phyloP scores from a whole-genome alignment of 2,888 invertebrate species.

The Machimus atricapillus region DNA sequence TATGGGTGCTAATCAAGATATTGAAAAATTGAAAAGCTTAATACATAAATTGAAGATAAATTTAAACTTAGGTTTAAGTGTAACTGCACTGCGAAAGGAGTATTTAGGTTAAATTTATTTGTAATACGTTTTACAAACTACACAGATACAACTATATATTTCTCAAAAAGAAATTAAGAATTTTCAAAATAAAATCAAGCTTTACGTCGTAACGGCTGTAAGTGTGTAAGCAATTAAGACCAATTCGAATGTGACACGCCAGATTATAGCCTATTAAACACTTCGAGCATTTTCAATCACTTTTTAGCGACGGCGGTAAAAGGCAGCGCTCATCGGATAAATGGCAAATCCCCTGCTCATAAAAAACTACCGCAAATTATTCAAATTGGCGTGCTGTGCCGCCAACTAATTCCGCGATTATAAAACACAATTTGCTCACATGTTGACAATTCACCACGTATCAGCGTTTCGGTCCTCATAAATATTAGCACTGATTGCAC shows the following conservation, averaged over 20 bases:
- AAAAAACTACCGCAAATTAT: neutral
- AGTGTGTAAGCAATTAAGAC: neutral
- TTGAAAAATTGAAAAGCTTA: too few relatives aligned
- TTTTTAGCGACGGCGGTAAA: neutral
- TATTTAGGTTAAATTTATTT: too few relatives aligned
- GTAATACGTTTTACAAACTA: neutral
- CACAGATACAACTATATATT: neutral
- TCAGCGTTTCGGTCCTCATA: neutral
- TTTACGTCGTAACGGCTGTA: neutral
- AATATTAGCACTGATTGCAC: neutral
- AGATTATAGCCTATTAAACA: neutral
- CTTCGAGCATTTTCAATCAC: neutral
- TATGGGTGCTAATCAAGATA: too few relatives aligned
- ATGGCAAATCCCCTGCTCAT: neutral
- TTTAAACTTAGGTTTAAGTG: too few relatives aligned
- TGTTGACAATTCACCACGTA: conserved; percentile 12
- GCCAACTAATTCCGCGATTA: neutral
- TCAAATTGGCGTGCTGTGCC: neutral
- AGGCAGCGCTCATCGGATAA: neutral
- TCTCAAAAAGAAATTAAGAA: neutral
- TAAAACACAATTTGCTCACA: conserved; percentile 18
- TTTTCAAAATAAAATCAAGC: neutral
- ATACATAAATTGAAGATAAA: too few relatives aligned
- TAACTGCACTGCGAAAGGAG: too few relatives aligned
- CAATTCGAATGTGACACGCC: neutral